A percentile compares a stretch with the other conserved stretches of the same genome.
Evolutionary conservation across 2,113 vertebrate genomes (phyloP).

Genomic region (Pluvialis apricaria): DNA sequence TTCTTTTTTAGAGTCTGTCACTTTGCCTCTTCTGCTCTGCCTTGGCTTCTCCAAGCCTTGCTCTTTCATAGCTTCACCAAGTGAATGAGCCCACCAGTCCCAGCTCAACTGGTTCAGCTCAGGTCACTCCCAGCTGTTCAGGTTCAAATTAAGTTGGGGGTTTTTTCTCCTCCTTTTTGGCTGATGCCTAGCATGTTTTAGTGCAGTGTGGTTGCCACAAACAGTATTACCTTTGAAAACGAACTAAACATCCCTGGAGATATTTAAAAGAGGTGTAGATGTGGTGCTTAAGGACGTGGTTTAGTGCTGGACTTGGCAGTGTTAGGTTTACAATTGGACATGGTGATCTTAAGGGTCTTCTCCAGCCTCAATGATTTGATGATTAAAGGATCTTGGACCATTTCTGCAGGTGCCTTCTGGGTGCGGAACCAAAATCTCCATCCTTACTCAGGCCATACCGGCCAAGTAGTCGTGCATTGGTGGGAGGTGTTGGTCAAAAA

Average conservation of each 20-base stretch:
- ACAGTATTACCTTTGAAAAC: background rate
- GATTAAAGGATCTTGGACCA: background rate
- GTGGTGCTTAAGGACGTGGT: background rate
- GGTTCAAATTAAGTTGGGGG: background rate
- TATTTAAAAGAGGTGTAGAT: fast-evolving
- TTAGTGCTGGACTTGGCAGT: background rate
- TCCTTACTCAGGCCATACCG: background rate
- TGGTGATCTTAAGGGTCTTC: background rate
- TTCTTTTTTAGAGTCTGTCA: background rate
- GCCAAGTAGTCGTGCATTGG: fast-evolving
- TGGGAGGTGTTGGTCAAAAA: background rate
- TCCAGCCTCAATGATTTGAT: background rate
- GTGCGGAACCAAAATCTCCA: background rate
- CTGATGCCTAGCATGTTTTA: background rate
- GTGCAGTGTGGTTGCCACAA: background rate
- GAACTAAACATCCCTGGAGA: background rate
- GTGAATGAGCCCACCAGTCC: background rate
- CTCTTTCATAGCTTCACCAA: background rate
- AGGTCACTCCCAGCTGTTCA: background rate
- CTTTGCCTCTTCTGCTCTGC: background rate
- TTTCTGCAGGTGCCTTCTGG: background rate
- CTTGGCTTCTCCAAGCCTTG: background rate
- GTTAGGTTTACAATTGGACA: background rate
- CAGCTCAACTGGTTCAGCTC: background rate
- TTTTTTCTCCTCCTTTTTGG: background rate